Evolutionary conservation across 2,113 vertebrate genomes (phyloP).

Genomic region (Cariama cristata): DNA sequence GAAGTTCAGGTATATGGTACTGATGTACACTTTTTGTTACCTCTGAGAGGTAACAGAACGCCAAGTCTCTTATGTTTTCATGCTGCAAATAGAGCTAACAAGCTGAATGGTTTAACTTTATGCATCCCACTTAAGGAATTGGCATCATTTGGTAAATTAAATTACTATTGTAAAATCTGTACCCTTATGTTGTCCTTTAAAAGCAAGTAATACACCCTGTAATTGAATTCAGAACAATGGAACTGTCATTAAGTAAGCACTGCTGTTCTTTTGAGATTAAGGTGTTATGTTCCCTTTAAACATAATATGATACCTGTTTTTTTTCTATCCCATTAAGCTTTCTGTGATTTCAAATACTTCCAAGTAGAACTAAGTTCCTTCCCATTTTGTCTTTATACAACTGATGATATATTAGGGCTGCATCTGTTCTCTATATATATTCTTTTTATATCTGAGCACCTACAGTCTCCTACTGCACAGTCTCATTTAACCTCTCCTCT

Average conservation of each 20-base stretch:
- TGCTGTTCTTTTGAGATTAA: background rate
- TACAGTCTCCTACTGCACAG: background rate
- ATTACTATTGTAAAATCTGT: background rate
- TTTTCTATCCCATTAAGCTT: background rate
- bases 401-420: background rate
- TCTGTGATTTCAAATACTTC: background rate
- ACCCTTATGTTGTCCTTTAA: background rate
- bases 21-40: accelerated
- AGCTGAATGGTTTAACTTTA: background rate
- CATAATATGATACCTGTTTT: background rate
- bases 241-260: background rate
- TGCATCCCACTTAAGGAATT: background rate
- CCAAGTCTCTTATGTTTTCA: background rate
- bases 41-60: background rate
- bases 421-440: background rate
- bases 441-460: background rate
- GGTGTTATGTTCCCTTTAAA: background rate
- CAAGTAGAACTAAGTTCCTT: background rate
- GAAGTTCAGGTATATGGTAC: background rate
- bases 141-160: background rate
- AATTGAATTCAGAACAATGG: background rate
- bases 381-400: background rate
- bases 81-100: background rate
- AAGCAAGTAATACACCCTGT: background rate
- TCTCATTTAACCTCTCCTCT: background rate